Evolutionary conservation across 2,888 invertebrate species (phyloP), one percentile per base, ranked within the genome.

Genomic region (Arenicola marina): DNA sequence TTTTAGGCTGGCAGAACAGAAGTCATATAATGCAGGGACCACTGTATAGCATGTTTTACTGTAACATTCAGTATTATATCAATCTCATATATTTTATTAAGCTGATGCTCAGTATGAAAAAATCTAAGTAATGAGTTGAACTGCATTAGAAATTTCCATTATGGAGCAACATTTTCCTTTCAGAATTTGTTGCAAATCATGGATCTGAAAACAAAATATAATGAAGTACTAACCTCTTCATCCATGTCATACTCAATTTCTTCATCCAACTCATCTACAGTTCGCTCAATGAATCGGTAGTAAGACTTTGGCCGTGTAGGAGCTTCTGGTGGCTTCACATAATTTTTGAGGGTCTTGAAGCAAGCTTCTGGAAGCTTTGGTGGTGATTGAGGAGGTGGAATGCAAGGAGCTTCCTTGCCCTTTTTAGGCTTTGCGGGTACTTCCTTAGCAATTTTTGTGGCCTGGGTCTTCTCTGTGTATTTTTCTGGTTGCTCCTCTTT

Each of bases 241-340:
- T 99, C 98, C 73, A 97, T 91, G 85, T 98, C 98, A 86, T 98
- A 99, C 83, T 98, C 98, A 0, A 90, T 87, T 76, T 88, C 93
- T 62, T 95, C 94, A 80, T 97, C 96, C 31, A 97, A 85, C 80
- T 97, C 96, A 82, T 97, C 96, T 0, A 91, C 89, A 7, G 94
- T 92, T 78, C 94, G 93, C 80, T 97, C 97, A 78, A 96, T 95
- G 80, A 94, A 96, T 28, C 71, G 31, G 55, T 67, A 84, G 67
- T 95, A 95, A 0, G 93, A 92, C 83, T 92, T 91, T 0, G 94
- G 92, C 53, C 93, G 87, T 0, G 91, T 86, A 53, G 93, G 92
- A 0, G 93, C 93, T 84, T 92, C 92, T 74, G 89, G 88, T 56
- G 92, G 90, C 75, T 89, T 75, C 2, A 78, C 87, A 82, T 92